Base-by-base conservation (phyloP, 2,113 vertebrate genomes). In the Syngnathoides biaculeatus region DNA sequence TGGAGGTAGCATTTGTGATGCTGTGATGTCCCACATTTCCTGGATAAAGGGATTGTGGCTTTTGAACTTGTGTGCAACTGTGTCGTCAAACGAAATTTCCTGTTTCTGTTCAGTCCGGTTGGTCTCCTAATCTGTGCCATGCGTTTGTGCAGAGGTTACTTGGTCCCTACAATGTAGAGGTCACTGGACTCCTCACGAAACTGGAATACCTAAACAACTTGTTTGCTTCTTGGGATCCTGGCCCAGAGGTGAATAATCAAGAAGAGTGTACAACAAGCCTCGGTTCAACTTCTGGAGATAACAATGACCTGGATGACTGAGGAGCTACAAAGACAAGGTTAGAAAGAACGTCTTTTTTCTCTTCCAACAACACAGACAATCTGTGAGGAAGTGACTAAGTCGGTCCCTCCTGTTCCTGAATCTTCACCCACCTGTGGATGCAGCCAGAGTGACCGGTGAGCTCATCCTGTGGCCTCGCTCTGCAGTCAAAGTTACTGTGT, bases 381-480 rank as follows among this genome's bases (percentile, higher is more conserved):
- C 8, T 56, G 39, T 50, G 10, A 26, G 26, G 26, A 57, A 57
- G 13, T 15, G 10, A 26, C 8, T 56, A 27, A 30, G 26, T 22
- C 26, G 24, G 26, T 57, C 14, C 6, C 52, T 22, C 52, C 22
- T 7, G 12, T 5, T 15, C 50, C 66, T 65, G 40, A 2, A 0
- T 17, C 10, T 61, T 38, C 17, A 88, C 94, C 91, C 86, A 98
- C 97, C 94, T 53, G 95, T 98, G 14, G 92, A 89, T 0, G 88
- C 90, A 50, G 87, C 82, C 10, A 92, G 69, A 0, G 78, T 89
- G 0, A 91, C 86, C 0, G 94, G 91, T 12, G 85, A 79, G 87
- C 96, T 98, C 69, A 87, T 96, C 74, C 92, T 93, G 19, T 89
- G 88, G 4, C 95, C 96, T 24, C 95, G 94, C 87, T 98, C 95